phyloP scores from a whole-genome alignment of 2,797 vertebrate genomes.

The Protosalanx chinensis region DNA sequence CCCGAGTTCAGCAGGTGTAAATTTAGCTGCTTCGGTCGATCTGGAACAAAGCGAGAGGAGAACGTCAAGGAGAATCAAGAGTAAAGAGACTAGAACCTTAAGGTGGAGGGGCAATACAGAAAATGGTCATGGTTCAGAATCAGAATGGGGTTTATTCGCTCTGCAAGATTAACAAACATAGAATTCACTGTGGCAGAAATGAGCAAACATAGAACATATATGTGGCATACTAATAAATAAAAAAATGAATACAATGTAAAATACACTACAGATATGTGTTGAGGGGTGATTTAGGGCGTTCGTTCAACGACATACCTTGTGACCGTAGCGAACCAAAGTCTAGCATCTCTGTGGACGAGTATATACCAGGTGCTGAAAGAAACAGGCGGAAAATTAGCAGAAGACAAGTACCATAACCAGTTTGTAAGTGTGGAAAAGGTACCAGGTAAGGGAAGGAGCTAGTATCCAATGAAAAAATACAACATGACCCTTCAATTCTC shows the following conservation, averaged over 20 bases:
- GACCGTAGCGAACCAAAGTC: constrained; percentile 97
- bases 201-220: too few species aligned
- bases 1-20: constrained; percentile 98
- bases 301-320: constrained; percentile 77
- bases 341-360: constrained; percentile 97
- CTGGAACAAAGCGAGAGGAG: constrained; percentile 67
- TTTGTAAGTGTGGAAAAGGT: too few species aligned
- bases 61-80: background rate
- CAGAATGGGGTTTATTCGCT: too few species aligned
- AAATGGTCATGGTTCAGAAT: too few species aligned
- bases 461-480: too few species aligned
- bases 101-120: too few species aligned
- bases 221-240: background rate
- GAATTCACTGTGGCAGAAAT: too few species aligned
- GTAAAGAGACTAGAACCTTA: background rate
- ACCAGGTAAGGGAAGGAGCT: too few species aligned
- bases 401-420: background rate
- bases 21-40: constrained; percentile 96
- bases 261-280: too few species aligned
- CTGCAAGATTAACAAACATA: too few species aligned
- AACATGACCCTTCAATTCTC: too few species aligned
- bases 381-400: background rate
- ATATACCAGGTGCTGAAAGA: constrained; percentile 89
- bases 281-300: background rate
- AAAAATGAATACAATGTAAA: too few species aligned